Evolutionary conservation across 2,888 invertebrate genomes (phyloP).

Genomic region (Limenitis camilla): DNA sequence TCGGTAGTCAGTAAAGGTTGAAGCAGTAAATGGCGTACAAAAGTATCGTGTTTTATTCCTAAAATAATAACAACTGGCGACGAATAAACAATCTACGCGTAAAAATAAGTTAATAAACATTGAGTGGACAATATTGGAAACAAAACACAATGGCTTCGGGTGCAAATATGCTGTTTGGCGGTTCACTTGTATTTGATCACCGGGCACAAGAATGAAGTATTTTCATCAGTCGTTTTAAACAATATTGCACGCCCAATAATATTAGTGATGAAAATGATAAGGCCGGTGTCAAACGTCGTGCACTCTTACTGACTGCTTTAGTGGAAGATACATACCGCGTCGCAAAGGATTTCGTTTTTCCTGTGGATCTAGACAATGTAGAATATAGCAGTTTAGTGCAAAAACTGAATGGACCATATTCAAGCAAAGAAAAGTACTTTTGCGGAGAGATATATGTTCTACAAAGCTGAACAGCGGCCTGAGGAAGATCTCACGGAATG

Average conservation of each 20-base stretch:
- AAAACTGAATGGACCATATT: constrained; percentile 18
- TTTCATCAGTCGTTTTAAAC: constrained; percentile 2
- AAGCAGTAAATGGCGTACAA: too few species aligned
- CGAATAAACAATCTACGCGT: too few species aligned
- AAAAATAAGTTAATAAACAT: too few species aligned
- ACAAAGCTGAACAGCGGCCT: constrained; percentile 22
- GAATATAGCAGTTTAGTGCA: constrained; percentile 5
- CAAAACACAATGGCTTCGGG: not conserved
- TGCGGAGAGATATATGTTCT: constrained; percentile 20
- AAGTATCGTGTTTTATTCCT: too few species aligned
- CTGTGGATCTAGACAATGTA: not conserved
- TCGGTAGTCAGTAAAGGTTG: too few species aligned
- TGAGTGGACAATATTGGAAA: not conserved
- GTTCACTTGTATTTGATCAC: not conserved
- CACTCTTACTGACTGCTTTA: constrained; percentile 1
- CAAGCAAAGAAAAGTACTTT: constrained; percentile 14
- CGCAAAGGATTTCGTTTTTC: too few species aligned
- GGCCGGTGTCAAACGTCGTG: too few species aligned
- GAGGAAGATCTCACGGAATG: constrained; percentile 23
- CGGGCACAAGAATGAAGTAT: not conserved
- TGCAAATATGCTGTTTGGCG: not conserved
- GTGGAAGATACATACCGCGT: constrained; percentile 1
- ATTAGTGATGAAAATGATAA: not conserved
- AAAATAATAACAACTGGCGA: too few species aligned
- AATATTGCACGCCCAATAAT: constrained; percentile 1